Percentiles rank a stretch among this genome's conserved stretches.
These are phyloP conservation scores for Caenorhabditis sp. DNA, from an alignment of 2,888 invertebrate species.

Conservation along the genomic window DNA sequence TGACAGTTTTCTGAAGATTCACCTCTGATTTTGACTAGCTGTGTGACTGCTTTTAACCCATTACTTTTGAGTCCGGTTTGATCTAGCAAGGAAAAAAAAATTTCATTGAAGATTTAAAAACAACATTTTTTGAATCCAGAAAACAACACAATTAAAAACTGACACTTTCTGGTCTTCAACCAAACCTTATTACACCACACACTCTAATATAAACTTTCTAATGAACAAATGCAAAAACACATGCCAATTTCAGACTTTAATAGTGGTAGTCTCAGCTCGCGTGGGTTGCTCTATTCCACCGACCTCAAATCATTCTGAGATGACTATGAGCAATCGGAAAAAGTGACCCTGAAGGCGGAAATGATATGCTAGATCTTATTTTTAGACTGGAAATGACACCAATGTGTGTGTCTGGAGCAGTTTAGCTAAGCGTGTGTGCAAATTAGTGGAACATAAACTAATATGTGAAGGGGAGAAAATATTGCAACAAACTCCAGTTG, in stretches of 20 bases:
- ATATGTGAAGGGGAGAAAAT: background rate
- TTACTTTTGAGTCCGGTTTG: too few species aligned
- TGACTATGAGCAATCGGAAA: background rate
- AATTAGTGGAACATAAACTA: constrained; percentile 35
- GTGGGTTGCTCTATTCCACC: constrained; percentile 4
- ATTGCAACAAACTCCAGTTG: constrained; percentile 15
- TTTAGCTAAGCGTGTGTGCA: background rate
- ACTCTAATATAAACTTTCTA: background rate
- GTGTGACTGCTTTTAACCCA: too few species aligned
- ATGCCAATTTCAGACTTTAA: constrained; percentile 11
- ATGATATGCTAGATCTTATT: constrained; percentile 4
- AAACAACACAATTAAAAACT: background rate
- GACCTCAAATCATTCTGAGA: background rate
- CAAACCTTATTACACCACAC: background rate
- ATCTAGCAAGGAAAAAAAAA: too few species aligned
- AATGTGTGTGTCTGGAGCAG: constrained; percentile 11
- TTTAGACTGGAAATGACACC: constrained; percentile 24
- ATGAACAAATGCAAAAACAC: constrained; percentile 1
- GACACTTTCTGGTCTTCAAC: background rate
- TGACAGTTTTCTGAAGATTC: too few species aligned
- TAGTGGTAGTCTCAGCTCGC: background rate
- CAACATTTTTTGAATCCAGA: too few species aligned
- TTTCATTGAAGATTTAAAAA: too few species aligned
- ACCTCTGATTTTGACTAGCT: background rate
- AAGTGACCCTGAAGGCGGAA: background rate